Evolutionary conservation across 2,797 vertebrate genomes (phyloP), one percentile per base, ranked within the genome.

Genomic region (Muscicapa striata): DNA sequence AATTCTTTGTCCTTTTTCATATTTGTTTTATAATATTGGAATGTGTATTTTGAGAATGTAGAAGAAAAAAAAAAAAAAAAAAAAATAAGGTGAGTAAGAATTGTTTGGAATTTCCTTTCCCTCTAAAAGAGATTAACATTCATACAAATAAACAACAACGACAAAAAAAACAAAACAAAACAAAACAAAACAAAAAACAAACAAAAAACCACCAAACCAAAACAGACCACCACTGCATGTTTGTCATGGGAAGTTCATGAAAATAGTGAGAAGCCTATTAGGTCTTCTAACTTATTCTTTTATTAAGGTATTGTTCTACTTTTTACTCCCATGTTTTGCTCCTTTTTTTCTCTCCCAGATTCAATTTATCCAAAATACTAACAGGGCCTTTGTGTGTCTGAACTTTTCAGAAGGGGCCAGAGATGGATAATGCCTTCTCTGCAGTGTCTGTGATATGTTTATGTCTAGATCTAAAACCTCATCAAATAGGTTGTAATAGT

Each of bases 201-300:
- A 38, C 38, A 38, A 38, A 38, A 38, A 38, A 38, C 10, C 10
- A 38, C 38, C 4, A 21, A 19, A 18, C 3, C 40, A 29, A 52
- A 13, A 11, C 1, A 27, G 10, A n/a, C 1, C 7, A 13, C 6
- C 13, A 51, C 11, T 32, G 74, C 5, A 46, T 16, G 16, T 13
- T 54, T 67, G 22, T 4, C 7, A 1, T 61, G 22, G 1, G 13
- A 73, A 79, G 34, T 23, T 48, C 38, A 5, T 75, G 11, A 38
- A 66, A 59, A 32, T 1, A 49, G 0, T 34, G 15, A 52, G 18
- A 40, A 80, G 4, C 1, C 9, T 54, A 45, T 6, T 2, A 69
- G 13, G 4, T 21, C 27, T 57, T 45, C n/a, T 55, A 15, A 18
- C 4, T 30, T 89, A 52, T 27, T 90, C 7, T 48, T 18, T 52